Evolutionary conservation across 2,797 vertebrate genomes (phyloP).

Genomic region (Ambastaia sidthimunki): DNA sequence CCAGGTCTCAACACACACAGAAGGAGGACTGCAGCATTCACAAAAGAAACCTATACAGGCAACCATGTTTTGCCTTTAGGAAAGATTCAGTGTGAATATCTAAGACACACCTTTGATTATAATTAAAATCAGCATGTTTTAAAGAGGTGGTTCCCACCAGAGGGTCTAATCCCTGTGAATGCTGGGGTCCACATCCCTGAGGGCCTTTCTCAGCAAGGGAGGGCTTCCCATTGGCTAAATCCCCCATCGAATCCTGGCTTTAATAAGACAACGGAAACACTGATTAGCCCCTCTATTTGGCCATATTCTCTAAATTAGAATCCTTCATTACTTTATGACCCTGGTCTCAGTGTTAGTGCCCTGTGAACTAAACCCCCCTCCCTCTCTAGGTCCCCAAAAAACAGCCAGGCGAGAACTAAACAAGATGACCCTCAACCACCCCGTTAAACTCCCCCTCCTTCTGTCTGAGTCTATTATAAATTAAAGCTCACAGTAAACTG

Average conservation of each 20-base stretch:
- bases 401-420: constrained; percentile 73
- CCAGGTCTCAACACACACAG: constrained; percentile 13
- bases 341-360: constrained; percentile 65
- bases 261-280: constrained; percentile 80
- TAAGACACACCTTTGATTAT: constrained; percentile 43
- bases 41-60: too few species aligned
- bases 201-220: constrained; percentile 68
- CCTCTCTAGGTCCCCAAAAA: constrained; percentile 42
- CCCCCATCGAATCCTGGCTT: constrained; percentile 77
- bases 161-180: constrained; percentile 32
- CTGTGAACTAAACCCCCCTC: constrained; percentile 54
- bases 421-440: constrained; percentile 50
- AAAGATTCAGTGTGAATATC: constrained; percentile 7
- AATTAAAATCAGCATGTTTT: constrained; percentile 46
- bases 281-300: constrained; percentile 78
- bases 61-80: constrained; percentile 26
- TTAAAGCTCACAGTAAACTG: constrained; percentile 70
- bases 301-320: constrained; percentile 81
- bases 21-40: neutral
- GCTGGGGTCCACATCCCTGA: constrained; percentile 37
- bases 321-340: constrained; percentile 85
- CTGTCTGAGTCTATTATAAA: constrained; percentile 71
- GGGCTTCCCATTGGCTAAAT: constrained; percentile 71
- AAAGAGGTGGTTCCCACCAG: constrained; percentile 51
- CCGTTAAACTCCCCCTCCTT: constrained; percentile 54